Evolutionary conservation across 2,888 invertebrate genomes (phyloP).

Genomic region (Stenurella melanura): DNA sequence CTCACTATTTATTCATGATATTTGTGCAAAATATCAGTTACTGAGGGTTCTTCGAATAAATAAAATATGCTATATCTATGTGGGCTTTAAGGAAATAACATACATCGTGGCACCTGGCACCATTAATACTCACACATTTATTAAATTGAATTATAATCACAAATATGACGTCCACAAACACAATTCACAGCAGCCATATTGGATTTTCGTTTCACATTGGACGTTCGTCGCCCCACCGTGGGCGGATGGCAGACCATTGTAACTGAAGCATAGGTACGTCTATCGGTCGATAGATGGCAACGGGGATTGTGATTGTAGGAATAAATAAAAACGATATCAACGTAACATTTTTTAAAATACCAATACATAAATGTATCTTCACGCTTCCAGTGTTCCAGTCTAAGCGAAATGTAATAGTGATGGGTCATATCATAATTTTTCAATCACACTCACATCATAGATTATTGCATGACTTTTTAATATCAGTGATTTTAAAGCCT

Average conservation of each 20-base stretch:
- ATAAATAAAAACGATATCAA: neutral
- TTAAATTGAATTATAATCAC: neutral
- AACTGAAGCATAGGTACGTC: neutral
- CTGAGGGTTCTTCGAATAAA: neutral
- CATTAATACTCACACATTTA: too few relatives aligned
- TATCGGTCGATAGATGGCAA: neutral
- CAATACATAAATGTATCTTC: too few relatives aligned
- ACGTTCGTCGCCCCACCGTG: neutral
- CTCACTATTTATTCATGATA: too few relatives aligned
- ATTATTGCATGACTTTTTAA: too few relatives aligned
- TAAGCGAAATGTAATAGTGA: too few relatives aligned
- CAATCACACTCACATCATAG: too few relatives aligned
- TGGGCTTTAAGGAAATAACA: neutral
- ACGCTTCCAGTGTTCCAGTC: too few relatives aligned
- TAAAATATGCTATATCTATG: neutral
- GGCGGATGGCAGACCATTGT: neutral
- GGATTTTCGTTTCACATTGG: neutral
- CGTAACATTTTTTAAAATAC: too few relatives aligned
- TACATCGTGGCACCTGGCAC: neutral
- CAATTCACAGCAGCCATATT: constrained; percentile 3
- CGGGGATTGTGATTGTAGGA: neutral
- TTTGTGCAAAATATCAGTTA: too few relatives aligned
- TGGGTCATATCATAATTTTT: too few relatives aligned
- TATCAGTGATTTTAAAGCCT: too few relatives aligned
- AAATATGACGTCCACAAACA: neutral